Percentiles rank a stretch among this genome's conserved stretches.
These are phyloP conservation scores for Rhynchotus rufescens DNA, from an alignment of 2,797 vertebrate genomes.

Conservation along the genomic window DNA sequence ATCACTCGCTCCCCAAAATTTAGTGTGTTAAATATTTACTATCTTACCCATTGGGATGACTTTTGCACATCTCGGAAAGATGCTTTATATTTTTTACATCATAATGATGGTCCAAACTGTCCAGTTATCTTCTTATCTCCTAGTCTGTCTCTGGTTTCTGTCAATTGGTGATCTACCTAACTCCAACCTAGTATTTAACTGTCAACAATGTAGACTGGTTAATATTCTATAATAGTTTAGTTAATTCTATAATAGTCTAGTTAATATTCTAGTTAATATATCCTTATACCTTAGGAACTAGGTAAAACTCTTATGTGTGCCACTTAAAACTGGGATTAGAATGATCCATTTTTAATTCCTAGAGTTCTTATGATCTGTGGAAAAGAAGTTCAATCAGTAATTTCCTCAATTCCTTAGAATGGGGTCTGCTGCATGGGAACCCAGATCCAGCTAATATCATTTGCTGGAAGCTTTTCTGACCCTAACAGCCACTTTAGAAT, in stretches of 20 bases:
- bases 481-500: background rate
- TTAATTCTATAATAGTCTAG: too few species aligned
- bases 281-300: rapidly evolving
- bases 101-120: background rate
- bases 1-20: background rate
- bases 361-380: background rate
- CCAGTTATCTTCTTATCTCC: background rate
- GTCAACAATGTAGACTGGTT: background rate
- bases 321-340: background rate
- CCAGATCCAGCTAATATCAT: too few species aligned
- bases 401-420: background rate
- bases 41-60: too few species aligned
- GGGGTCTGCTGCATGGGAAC: background rate
- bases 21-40: rapidly evolving
- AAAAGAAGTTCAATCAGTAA: background rate
- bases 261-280: background rate
- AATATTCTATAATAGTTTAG: too few species aligned
- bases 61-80: background rate
- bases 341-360: background rate
- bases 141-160: background rate
- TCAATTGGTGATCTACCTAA: background rate
- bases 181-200: background rate
- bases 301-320: background rate
- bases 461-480: background rate
- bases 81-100: background rate